A percentile compares a stretch with the other conserved stretches of the same genome.
Conservation (phyloP, 2,113 vertebrate species). For the Echinops telfairi region DNA sequence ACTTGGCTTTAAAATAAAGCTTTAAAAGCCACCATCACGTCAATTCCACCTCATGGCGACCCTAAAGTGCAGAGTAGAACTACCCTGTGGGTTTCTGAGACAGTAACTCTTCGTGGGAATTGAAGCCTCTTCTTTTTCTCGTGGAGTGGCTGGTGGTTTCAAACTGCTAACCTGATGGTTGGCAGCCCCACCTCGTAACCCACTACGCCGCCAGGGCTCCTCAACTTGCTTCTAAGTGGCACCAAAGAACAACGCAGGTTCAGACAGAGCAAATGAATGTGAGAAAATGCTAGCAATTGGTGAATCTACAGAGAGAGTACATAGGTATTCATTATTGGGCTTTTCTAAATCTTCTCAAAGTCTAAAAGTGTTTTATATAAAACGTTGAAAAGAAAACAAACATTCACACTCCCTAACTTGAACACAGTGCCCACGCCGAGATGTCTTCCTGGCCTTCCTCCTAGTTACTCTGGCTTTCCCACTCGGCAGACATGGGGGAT, state of each 20-base stretch:
- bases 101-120: no score
- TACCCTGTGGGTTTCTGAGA: no score
- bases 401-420: not conserved
- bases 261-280: not conserved
- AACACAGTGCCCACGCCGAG: not conserved
- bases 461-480: not conserved
- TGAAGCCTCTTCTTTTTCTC: no score
- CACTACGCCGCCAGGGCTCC: no score
- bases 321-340: not conserved
- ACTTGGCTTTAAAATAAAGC: not conserved
- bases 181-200: no score
- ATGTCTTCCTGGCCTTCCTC: not conserved
- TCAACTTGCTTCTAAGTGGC: not conserved
- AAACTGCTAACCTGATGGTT: no score
- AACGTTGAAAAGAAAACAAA: not conserved
- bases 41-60: no score
- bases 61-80: no score
- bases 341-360: slow-evolving; percentile 39
- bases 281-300: not conserved
- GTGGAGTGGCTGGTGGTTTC: no score
- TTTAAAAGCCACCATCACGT: no score
- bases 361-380: slow-evolving; percentile 8
- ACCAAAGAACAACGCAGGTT: slow-evolving; percentile 13
- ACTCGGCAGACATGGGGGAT: not conserved
- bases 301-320: not conserved